Evolutionary conservation across 1,140 invertebrate species (phyloP).

Genomic region (Nautilus pompilius): DNA sequence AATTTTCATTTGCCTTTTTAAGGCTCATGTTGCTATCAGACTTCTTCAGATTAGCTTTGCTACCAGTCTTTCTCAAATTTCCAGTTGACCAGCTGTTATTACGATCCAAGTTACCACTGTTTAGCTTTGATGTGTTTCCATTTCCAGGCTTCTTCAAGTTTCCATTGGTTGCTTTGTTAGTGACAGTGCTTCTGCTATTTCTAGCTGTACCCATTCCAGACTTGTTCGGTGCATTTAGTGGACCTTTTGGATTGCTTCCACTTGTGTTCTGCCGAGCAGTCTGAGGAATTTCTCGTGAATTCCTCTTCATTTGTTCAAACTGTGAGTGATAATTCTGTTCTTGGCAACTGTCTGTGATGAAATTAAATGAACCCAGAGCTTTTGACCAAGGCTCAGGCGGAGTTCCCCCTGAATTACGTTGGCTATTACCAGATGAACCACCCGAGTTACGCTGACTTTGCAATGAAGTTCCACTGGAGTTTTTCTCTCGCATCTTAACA

Average conservation of each 20-base stretch:
- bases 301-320: slow-evolving; percentile 19
- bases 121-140: slow-evolving; percentile 13
- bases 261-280: slow-evolving; percentile 2
- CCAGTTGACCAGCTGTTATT: slow-evolving; percentile 20
- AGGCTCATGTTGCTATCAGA: slow-evolving; percentile 41
- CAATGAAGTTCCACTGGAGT: slow-evolving; percentile 8
- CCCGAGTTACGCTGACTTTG: slow-evolving; percentile 14
- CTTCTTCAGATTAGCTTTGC: slow-evolving; percentile 50
- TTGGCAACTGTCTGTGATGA: slow-evolving; percentile 16
- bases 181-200: slow-evolving; percentile 18
- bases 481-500: slow-evolving; percentile 16
- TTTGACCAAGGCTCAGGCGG: slow-evolving; percentile 30
- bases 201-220: slow-evolving; percentile 13
- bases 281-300: slow-evolving; percentile 9
- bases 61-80: slow-evolving; percentile 18
- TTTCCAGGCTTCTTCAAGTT: slow-evolving; percentile 16
- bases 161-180: slow-evolving; percentile 26
- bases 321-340: slow-evolving; percentile 10
- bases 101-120: slow-evolving; percentile 15
- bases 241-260: background rate
- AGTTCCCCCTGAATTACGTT: slow-evolving; percentile 16
- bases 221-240: slow-evolving; percentile 16
- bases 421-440: slow-evolving; percentile 9
- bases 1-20: slow-evolving; percentile 47
- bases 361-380: slow-evolving; percentile 26